Percentiles rank a stretch among this genome's conserved stretches.
These are phyloP conservation scores for Phaetusa simplex DNA, from an alignment of 2,113 vertebrate species.

Conservation along the genomic window DNA sequence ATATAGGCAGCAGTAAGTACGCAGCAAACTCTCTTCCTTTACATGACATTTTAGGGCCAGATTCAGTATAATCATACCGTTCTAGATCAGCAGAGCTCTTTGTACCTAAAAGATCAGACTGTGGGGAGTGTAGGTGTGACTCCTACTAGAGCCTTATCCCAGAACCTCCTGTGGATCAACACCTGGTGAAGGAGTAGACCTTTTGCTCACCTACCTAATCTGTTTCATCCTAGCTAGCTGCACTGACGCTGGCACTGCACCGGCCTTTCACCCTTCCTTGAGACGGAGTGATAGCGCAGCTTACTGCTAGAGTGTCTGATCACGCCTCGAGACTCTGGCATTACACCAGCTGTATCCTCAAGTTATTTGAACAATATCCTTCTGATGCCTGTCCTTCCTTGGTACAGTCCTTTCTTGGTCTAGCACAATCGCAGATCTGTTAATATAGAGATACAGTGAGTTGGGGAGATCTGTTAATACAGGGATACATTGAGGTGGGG, in stretches of 20 bases:
- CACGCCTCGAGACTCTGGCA: not conserved
- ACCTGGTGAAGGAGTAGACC: not conserved
- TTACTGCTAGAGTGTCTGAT: not conserved
- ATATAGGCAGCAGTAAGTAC: not conserved
- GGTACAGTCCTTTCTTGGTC: slow-evolving; percentile 13
- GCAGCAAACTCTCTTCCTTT: not conserved
- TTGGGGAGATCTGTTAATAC: not conserved
- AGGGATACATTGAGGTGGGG: not conserved
- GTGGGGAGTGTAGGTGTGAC: not conserved
- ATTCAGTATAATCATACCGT: not conserved
- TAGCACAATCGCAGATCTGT: not conserved
- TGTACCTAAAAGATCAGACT: not conserved
- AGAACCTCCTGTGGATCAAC: not conserved
- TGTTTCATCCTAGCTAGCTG: not conserved
- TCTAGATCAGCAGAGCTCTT: not conserved
- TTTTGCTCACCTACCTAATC: not conserved
- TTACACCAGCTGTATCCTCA: not conserved
- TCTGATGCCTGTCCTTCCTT: slow-evolving; percentile 12
- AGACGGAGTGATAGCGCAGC: not conserved
- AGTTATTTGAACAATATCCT: not conserved
- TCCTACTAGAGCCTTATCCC: not conserved
- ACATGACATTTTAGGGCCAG: not conserved
- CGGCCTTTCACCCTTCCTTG: not conserved
- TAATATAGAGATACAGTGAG: slow-evolving; percentile 8
- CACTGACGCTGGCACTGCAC: not conserved